Evolutionary conservation across 2,888 invertebrate genomes (phyloP), one percentile per base, ranked within the genome.

Genomic region (Drosophila setosimentum): DNA sequence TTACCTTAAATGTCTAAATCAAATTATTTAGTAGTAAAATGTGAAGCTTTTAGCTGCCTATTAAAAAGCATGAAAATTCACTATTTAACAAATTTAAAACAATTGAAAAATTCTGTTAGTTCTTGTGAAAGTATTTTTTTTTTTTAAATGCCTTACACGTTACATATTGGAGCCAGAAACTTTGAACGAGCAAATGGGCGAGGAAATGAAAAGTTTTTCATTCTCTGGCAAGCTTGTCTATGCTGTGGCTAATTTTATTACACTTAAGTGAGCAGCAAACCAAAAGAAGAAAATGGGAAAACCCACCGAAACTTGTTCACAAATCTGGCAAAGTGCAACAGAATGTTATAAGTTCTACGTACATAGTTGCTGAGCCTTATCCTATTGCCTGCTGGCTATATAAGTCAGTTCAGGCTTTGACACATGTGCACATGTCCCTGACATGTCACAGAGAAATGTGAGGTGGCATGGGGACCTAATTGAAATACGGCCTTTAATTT

Each of bases 241-340:
- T 66, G 68, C 59, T 64, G 60, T 60, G 57, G 58, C 64, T 84
- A 80, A 87, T 80, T 89, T 85, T 64, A 85, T 85, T 80, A 89
- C 71, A 68, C 70, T 63, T 54, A 70, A 67, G 70, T 13, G 54
- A 68, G 68, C 57, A 55, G 62, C 50, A 59, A 62, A 50, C 54
- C 49, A 42, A 53, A 57, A 55, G 32, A 24, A 35, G 11, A n/a
- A 42, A 35, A 29, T 21, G 16, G 16, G 29, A 33, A 18, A 30
- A 3, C 10, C 18, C 5, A 69, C 8, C 21, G 48, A n/a, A 55
- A 63, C 10, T 62, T 74, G 49, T 48, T 63, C 40, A 50, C 48
- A 76, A 86, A 72, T 86, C 62, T 74, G 55, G n/a, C 13, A 50
- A 80, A 78, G 60, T 85, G 80, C 64, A 79, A 66, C 57, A 63